Percentiles rank a stretch among this genome's conserved stretches.
Conservation (phyloP, 2,797 vertebrate species). For the Myotis myotis region DNA sequence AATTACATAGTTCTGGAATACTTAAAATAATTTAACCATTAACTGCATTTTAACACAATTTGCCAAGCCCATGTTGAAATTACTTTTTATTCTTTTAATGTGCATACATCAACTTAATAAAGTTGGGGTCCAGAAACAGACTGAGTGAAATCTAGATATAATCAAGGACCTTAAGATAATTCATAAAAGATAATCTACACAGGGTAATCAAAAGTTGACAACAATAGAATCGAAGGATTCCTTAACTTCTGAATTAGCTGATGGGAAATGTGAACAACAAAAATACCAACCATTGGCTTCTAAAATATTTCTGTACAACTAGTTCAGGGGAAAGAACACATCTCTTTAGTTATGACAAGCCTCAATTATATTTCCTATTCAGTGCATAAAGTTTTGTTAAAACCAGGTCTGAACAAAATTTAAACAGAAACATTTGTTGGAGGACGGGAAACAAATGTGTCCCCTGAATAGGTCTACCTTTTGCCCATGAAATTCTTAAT, state of each 20-base stretch:
- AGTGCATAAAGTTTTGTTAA: conserved; percentile 31
- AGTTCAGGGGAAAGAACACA: not conserved
- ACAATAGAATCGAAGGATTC: not conserved
- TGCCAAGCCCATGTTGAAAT: conserved; percentile 19
- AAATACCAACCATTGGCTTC: not conserved
- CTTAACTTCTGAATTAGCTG: not conserved
- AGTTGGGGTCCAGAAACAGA: not conserved
- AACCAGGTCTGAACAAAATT: conserved; percentile 32
- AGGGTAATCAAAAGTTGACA: conserved; percentile 3
- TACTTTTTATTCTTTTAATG: conserved; percentile 16
- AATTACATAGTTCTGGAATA: not conserved
- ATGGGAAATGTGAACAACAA: not conserved
- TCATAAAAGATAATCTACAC: not conserved
- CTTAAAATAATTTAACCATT: not conserved
- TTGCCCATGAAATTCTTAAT: not conserved
- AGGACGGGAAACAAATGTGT: not conserved
- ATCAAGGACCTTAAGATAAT: conserved; percentile 31
- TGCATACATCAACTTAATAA: not conserved
- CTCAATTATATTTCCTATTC: not conserved
- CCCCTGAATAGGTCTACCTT: not conserved
- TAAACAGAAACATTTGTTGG: conserved; percentile 12
- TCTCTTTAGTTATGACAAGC: not conserved
- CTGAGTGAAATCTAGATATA: not conserved
- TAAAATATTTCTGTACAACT: not conserved
- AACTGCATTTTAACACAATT: not conserved